These are phyloP conservation scores for Antennarius striatus DNA, from an alignment of 2,113 vertebrate genomes.

Conservation along the genomic window DNA sequence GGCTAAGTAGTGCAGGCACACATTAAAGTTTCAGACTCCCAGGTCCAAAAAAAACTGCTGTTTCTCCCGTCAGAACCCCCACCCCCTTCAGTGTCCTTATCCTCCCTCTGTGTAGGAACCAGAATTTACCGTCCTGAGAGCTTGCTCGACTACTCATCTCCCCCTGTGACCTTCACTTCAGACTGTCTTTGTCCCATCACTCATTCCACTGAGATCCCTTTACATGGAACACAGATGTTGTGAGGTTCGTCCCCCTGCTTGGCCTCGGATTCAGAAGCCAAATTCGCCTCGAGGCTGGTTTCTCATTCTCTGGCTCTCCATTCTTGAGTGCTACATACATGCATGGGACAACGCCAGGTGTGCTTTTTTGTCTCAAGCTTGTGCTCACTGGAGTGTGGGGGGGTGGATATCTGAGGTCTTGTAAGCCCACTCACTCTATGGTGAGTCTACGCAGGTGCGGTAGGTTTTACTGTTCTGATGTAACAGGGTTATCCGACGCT, in stretches of 20 bases:
- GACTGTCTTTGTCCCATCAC: constrained; percentile 50
- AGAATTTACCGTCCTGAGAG: constrained; percentile 39
- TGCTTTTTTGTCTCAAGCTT: constrained; percentile 2
- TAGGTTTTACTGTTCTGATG: constrained; percentile 52
- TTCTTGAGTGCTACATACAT: constrained; percentile 32
- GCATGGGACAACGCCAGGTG: constrained; percentile 19
- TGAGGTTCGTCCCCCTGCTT: constrained; percentile 40
- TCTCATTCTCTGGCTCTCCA: constrained; percentile 10
- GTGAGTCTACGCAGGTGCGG: constrained; percentile 44
- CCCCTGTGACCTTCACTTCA: constrained; percentile 52
- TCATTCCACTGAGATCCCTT: constrained; percentile 61
- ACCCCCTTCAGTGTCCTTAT: neutral
- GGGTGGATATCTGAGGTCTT: constrained; percentile 6
- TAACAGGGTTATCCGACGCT: constrained; percentile 74
- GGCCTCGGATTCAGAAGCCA: constrained; percentile 40
- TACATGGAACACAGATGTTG: constrained; percentile 50
- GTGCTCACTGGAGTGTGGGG: neutral
- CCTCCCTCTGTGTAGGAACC: constrained; percentile 17
- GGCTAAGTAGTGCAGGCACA: constrained; percentile 66
- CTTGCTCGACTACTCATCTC: constrained; percentile 31
- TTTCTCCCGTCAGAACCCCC: constrained; percentile 12
- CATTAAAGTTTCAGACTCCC: constrained; percentile 73
- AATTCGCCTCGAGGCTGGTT: constrained; percentile 42
- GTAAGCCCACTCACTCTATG: constrained; percentile 5
- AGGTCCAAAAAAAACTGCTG: constrained; percentile 57